Evolutionary conservation across 2,888 invertebrate species (phyloP).

Genomic region (Ctena decussata): DNA sequence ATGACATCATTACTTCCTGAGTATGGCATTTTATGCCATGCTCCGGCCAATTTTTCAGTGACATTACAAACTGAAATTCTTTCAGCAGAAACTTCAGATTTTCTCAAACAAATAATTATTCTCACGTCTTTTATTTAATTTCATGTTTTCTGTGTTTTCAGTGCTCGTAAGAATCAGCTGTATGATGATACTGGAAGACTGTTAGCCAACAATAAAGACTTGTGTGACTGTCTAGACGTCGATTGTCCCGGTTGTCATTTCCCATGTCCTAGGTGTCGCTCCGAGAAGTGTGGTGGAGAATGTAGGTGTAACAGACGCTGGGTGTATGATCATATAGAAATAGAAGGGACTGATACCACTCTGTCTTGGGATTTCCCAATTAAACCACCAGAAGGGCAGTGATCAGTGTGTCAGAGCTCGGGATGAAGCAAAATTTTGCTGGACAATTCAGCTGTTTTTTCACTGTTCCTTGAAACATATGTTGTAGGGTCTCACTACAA

Average conservation of each 20-base stretch:
- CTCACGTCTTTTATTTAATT: too few species aligned
- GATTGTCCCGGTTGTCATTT: constrained; percentile 95
- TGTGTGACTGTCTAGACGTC: constrained; percentile 94
- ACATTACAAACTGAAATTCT: too few species aligned
- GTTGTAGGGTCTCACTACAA: too few species aligned
- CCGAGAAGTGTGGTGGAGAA: constrained; percentile 85
- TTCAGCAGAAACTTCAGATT: too few species aligned
- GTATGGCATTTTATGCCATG: too few species aligned
- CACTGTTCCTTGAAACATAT: too few species aligned
- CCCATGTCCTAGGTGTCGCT: constrained; percentile 87
- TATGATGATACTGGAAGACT: constrained; percentile 84
- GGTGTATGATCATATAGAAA: constrained; percentile 83
- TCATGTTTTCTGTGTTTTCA: constrained; percentile 54
- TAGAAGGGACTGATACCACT: constrained; percentile 81
- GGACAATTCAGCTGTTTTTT: too few species aligned
- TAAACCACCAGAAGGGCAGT: neutral
- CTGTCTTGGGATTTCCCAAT: constrained; percentile 60
- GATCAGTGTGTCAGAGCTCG: too few species aligned
- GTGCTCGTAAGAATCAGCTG: constrained; percentile 80
- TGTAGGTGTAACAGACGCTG: constrained; percentile 84
- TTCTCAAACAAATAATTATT: too few species aligned
- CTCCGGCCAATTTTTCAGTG: too few species aligned
- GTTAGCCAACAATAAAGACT: constrained; percentile 89
- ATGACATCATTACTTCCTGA: too few species aligned
- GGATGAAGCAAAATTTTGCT: too few species aligned